These are phyloP conservation scores for Indri indri DNA, from an alignment of 2,113 vertebrate genomes.

Conservation along the genomic window DNA sequence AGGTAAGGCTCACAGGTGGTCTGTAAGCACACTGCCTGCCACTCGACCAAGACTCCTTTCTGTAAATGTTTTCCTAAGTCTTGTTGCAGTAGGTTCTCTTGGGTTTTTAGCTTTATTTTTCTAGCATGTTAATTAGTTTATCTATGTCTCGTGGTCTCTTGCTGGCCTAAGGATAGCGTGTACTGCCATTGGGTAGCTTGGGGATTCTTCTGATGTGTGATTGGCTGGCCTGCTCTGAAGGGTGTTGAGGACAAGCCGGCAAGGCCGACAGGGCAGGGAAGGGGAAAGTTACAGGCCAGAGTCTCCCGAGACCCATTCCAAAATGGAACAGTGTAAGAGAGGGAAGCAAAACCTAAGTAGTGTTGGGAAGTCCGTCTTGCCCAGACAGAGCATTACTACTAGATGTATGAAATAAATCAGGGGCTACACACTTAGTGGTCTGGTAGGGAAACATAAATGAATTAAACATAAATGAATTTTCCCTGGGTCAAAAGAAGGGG, in stretches of 20 bases:
- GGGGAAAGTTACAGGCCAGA: not conserved
- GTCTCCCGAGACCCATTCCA: not conserved
- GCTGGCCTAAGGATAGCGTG: constrained; percentile 29
- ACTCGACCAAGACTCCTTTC: not conserved
- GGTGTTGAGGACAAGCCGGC: constrained; percentile 32
- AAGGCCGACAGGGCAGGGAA: not conserved
- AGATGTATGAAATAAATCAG: not conserved
- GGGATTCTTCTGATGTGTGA: not conserved
- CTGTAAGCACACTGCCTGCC: not conserved
- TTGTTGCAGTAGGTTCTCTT: constrained; percentile 62
- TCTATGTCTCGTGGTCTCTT: constrained; percentile 46
- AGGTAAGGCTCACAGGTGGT: constrained; percentile 84
- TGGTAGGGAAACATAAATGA: not conserved
- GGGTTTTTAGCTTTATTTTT: constrained; percentile 72
- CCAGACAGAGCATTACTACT: not conserved
- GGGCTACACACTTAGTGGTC: too few relatives aligned
- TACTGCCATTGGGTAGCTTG: not conserved
- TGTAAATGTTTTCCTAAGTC: constrained; percentile 46
- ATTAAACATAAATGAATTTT: too few relatives aligned
- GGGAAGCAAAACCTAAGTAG: not conserved
- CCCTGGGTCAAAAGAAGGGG: not conserved
- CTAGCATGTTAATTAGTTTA: constrained; percentile 65
- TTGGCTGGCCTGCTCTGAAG: constrained; percentile 11
- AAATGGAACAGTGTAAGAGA: not conserved
- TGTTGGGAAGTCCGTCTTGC: not conserved